Base-by-base conservation (phyloP, 2,888 invertebrate species). In the Melitaea athalia region DNA sequence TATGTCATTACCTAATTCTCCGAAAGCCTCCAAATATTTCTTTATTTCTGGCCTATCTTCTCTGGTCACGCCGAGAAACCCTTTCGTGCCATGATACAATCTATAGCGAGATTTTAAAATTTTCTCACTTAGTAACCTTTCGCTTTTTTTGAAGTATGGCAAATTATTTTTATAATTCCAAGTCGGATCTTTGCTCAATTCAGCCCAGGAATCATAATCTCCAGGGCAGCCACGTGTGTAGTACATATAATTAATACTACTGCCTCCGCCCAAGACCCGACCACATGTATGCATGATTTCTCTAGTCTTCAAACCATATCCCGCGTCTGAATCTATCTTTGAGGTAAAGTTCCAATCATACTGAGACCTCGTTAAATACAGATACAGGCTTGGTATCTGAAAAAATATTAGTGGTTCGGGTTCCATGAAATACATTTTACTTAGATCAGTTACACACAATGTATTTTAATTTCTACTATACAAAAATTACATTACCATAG, bases 1-100 rank as follows among this genome's bases (percentile, higher is more conserved):
- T 4, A 78, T 69, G 5, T 76, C 67, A 52, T 80, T 83, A 0
- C 93, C 94, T 69, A 90, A 74, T 76, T 91, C 87, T 68, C 81
- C 73, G n/a, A 89, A 87, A 0, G 89, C 86, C 52, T 79, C 70
- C 11, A 86, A 68, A 66, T 85, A 79, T 15, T 74, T 64, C 0
- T 70, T 49, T 11, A 77, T 74, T 11, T 68, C 71, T 31, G 69
- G 59, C 38, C 67, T 24, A 52, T 61, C 15, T 57, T 75, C 53
- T 74, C 63, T 49, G 4, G 75, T 76, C 0, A 81, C 63, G 14
- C 72, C 76, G 0, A 79, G 60, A 5, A 75, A 72, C 6, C 84
- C 85, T 1, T 66, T 11, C 0, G 74, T 78, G 4, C 84, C 84
- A 43, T 79, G 77, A 31, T 72, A 75, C 0, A 52, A 31, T 10